Evolutionary conservation across 2,797 vertebrate genomes (phyloP).

Genomic region (Coregonus suidteri): DNA sequence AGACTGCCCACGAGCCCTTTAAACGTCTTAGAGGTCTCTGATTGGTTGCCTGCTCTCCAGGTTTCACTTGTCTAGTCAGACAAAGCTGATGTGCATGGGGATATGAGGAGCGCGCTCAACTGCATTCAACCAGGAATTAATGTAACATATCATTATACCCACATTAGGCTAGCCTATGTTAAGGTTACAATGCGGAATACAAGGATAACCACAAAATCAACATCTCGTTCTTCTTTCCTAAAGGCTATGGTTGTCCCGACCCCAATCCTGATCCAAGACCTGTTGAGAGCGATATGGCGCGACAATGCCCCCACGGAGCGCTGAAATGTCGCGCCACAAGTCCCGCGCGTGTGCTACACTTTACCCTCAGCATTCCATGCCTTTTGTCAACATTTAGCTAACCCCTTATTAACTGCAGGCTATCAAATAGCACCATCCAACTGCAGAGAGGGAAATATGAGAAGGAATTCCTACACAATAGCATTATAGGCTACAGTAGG

Average conservation of each 20-base stretch:
- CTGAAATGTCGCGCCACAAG: conserved; percentile 67
- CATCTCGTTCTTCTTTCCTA: not conserved
- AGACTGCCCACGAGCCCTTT: conserved; percentile 70
- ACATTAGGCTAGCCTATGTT: no score
- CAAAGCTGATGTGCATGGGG: not conserved
- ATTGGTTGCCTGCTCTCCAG: conserved; percentile 72
- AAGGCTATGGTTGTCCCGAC: conserved; percentile 27
- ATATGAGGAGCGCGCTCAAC: not conserved
- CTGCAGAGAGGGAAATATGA: not conserved
- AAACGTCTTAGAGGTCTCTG: conserved; percentile 68
- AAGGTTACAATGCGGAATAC: not conserved
- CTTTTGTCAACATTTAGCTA: conserved; percentile 10
- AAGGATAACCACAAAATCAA: not conserved
- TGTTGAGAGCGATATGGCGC: conserved; percentile 47
- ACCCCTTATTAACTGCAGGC: not conserved
- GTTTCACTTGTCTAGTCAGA: conserved; percentile 41
- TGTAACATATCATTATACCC: no score
- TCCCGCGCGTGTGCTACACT: conserved; percentile 58
- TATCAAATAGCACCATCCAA: conserved; percentile 3
- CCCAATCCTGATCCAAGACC: conserved; percentile 41
- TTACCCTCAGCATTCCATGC: conserved; percentile 15
- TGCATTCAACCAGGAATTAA: no score
- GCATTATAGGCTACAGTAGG: not conserved
- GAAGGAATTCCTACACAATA: not conserved
- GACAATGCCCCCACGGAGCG: conserved; percentile 28